Evolutionary conservation across 2,797 vertebrate genomes (phyloP).

Genomic region (Gymnoscopelus microlampas): DNA sequence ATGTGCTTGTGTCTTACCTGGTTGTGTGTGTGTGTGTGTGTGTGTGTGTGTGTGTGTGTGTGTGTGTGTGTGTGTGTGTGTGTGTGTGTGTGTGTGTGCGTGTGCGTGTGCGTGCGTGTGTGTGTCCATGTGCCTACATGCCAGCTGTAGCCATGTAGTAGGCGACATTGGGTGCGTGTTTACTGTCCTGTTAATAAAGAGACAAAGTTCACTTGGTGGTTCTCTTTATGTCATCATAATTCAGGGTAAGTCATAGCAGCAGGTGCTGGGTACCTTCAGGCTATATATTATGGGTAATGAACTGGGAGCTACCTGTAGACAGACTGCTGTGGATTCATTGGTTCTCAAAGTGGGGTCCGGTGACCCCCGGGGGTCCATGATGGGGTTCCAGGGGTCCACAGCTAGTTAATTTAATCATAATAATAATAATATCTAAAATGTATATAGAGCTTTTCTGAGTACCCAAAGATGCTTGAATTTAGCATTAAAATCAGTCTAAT

Average conservation of each 20-base stretch:
- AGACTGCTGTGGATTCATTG: no score
- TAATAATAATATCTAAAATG: no score
- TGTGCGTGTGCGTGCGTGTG: constrained; percentile 43
- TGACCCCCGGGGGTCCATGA: no score
- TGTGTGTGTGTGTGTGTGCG: not conserved
- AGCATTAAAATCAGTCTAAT: no score
- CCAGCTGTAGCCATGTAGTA: constrained; percentile 29
- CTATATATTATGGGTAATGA: no score
- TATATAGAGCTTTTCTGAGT: no score
- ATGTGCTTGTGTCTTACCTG: constrained; percentile 36
- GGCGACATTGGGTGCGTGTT: constrained; percentile 57
- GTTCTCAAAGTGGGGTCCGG: no score
- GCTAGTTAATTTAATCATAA: no score
- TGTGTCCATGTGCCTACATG: constrained; percentile 11
- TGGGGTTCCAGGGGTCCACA: no score
- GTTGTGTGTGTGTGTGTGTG: not conserved
- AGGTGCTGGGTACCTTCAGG: not conserved
- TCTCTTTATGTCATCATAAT: constrained; percentile 44
- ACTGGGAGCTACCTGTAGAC: no score
- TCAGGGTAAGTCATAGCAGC: constrained; percentile 47
- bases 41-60: not conserved
- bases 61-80: constrained; percentile 51
- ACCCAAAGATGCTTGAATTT: no score
- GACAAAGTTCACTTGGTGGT: constrained; percentile 68
- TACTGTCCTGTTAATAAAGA: constrained; percentile 66